These are phyloP conservation scores for Todiramphus chloris DNA, from an alignment of 2,113 vertebrate species.

Conservation along the genomic window DNA sequence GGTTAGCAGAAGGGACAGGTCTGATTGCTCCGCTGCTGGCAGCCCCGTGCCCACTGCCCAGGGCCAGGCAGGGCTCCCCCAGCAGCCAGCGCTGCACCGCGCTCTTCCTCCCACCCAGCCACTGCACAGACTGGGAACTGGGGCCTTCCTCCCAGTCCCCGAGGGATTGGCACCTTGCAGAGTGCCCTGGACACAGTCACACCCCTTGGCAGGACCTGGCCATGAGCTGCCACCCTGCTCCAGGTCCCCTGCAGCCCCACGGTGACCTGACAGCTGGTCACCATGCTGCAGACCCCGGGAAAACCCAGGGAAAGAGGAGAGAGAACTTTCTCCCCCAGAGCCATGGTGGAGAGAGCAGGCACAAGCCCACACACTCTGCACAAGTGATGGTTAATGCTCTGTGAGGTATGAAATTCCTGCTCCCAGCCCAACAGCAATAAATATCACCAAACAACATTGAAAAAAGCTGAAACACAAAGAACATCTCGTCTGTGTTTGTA, in stretches of 20 bases:
- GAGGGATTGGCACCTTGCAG: fast-evolving
- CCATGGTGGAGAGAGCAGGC: background rate
- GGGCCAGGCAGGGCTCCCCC: background rate
- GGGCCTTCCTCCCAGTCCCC: background rate
- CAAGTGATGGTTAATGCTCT: background rate
- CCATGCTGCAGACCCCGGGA: background rate
- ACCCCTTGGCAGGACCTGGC: background rate
- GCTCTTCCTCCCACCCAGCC: background rate
- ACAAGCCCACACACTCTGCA: background rate
- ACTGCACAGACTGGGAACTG: fast-evolving
- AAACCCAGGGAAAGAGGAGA: background rate
- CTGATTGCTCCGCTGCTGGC: background rate
- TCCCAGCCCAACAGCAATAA: background rate
- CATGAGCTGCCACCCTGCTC: fast-evolving
- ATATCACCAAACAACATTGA: background rate
- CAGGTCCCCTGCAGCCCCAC: background rate
- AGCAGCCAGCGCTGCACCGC: background rate
- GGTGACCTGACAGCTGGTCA: background rate
- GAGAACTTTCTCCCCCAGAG: no score
- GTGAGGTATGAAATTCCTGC: background rate
- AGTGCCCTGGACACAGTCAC: background rate
- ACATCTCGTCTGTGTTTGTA: slow-evolving; percentile 34
- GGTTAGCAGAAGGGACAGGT: background rate
- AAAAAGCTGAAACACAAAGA: slow-evolving; percentile 51
- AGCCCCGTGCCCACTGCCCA: fast-evolving